phyloP scores from a whole-genome alignment of 2,888 invertebrate species.

The Argyra leucocephala region DNA sequence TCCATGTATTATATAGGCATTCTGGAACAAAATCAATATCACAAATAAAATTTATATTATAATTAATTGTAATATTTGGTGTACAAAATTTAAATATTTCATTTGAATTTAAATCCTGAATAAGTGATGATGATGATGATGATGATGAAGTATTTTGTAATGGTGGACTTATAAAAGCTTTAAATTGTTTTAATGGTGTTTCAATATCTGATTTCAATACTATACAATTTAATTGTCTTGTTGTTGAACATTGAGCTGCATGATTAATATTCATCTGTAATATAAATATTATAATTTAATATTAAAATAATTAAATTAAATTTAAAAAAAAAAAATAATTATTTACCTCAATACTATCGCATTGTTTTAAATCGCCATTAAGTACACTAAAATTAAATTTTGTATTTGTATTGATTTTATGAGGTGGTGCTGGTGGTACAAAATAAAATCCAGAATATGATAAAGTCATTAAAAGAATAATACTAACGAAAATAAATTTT shows the following conservation, averaged over 20 bases:
- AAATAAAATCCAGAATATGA: slow-evolving; percentile 64
- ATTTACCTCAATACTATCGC: slow-evolving; percentile 25
- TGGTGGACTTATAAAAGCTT: neutral
- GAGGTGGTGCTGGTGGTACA: slow-evolving; percentile 45
- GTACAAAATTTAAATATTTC: neutral
- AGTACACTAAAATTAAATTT: slow-evolving; percentile 26
- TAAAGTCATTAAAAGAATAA: slow-evolving; percentile 56
- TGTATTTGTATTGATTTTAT: slow-evolving; percentile 27
- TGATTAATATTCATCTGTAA: slow-evolving; percentile 16
- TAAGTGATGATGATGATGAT: neutral
- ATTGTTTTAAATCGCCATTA: slow-evolving; percentile 22
- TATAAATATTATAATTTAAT: neutral
- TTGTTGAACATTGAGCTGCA: slow-evolving; percentile 17
- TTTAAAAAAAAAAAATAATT: neutral
- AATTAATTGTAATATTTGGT: neutral
- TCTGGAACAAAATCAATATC: slow-evolving; percentile 16
- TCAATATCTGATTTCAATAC: neutral
- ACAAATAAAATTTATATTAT: neutral
- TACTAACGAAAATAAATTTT: slow-evolving; percentile 59
- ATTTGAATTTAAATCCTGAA: neutral
- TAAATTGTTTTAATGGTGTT: neutral
- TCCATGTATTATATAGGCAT: slow-evolving; percentile 50
- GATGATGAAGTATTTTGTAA: neutral
- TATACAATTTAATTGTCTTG: slow-evolving; percentile 17
- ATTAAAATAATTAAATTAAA: neutral